Percentiles rank a stretch among this genome's conserved stretches.
These are phyloP conservation scores for Cryptoprocta ferox DNA, from an alignment of 2,797 vertebrate species.

Conservation along the genomic window DNA sequence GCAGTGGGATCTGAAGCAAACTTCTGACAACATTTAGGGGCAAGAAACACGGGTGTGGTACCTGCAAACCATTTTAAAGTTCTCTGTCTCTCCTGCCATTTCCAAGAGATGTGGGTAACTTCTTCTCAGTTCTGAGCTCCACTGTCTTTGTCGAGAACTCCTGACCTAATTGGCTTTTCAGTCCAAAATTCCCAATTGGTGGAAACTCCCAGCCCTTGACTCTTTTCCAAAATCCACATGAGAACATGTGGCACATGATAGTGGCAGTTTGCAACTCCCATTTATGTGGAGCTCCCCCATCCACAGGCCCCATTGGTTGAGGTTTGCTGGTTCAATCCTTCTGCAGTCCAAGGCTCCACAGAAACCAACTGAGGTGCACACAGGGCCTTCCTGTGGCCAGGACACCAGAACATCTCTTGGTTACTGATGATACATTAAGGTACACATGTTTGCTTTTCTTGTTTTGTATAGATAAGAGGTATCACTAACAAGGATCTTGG, in stretches of 20 bases:
- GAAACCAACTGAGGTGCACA: background rate
- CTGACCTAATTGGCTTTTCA: background rate
- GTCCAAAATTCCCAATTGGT: background rate
- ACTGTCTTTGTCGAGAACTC: background rate
- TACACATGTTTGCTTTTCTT: background rate
- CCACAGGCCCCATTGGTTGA: background rate
- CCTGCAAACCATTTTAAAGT: background rate
- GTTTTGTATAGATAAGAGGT: background rate
- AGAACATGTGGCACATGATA: background rate
- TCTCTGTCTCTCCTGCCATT: background rate
- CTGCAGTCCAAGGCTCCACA: background rate
- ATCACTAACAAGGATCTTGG: background rate
- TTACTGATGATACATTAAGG: background rate
- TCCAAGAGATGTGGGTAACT: background rate
- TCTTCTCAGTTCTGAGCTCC: background rate
- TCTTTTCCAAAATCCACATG: background rate
- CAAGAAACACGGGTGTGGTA: background rate
- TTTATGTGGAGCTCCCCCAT: background rate
- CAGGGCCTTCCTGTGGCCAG: background rate
- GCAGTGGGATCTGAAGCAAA: background rate
- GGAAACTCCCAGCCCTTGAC: background rate
- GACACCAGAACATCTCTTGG: background rate
- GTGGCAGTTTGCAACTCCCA: background rate
- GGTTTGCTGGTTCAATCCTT: background rate
- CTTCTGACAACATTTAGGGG: background rate